Evolutionary conservation across 1,140 invertebrate species (phyloP).

Genomic region (Druon quercuslanigerum): DNA sequence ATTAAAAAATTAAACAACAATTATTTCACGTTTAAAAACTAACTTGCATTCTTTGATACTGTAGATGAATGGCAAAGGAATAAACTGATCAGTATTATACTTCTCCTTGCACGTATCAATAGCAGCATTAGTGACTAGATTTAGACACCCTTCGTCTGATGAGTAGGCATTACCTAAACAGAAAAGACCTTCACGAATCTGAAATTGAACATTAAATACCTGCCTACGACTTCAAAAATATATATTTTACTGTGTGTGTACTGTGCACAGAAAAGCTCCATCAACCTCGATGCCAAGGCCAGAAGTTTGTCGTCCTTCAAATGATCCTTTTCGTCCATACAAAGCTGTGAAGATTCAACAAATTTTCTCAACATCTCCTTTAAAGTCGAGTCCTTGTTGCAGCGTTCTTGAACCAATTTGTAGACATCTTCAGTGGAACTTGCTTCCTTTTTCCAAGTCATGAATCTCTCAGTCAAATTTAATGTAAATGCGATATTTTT

Average conservation of each 20-base stretch:
- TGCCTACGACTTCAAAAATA: neutral
- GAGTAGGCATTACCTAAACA: constrained; percentile 4
- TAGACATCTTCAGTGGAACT: neutral
- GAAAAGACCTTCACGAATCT: neutral
- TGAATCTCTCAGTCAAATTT: neutral
- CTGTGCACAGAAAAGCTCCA: constrained; percentile 27
- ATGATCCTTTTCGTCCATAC: constrained; percentile 16
- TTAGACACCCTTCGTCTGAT: neutral
- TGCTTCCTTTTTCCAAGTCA: constrained; percentile 17
- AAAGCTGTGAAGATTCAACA: neutral
- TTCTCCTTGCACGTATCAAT: constrained; percentile 24
- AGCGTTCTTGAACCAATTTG: constrained; percentile 9
- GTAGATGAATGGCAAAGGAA: constrained; percentile 6
- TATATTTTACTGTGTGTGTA: constrained; percentile 19
- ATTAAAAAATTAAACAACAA: neutral
- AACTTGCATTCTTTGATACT: constrained; percentile 18
- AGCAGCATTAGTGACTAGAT: constrained; percentile 5
- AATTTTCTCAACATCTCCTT: constrained; percentile 2
- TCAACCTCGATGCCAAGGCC: neutral
- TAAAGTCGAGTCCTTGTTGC: neutral
- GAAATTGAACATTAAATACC: neutral
- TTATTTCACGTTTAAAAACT: neutral
- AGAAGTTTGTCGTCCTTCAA: constrained; percentile 1
- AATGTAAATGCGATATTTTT: constrained; percentile 6
- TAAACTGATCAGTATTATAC: constrained; percentile 12